Percentiles rank a stretch among this genome's conserved stretches.
These are phyloP conservation scores for Machimus atricapillus DNA, from an alignment of 2,888 invertebrate species.

Conservation along the genomic window DNA sequence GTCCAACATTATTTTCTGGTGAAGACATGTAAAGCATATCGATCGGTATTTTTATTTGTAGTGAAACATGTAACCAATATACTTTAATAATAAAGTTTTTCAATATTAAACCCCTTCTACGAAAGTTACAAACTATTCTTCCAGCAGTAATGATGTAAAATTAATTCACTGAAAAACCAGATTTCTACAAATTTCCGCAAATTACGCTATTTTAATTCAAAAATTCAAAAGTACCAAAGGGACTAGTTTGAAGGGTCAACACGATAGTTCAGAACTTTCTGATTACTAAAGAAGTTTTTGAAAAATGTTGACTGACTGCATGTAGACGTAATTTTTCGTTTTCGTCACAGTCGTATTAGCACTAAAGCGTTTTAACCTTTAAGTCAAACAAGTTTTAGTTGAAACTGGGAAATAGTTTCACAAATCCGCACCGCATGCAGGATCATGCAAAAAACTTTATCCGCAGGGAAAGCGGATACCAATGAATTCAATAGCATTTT, in stretches of 20 bases:
- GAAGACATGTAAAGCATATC: too few relatives aligned
- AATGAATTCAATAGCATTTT: conserved; percentile 8
- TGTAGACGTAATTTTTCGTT: background rate
- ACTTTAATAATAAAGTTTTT: too few relatives aligned
- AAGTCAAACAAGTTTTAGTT: background rate
- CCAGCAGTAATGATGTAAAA: background rate
- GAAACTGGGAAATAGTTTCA: background rate
- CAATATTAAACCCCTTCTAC: background rate
- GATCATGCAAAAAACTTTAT: background rate
- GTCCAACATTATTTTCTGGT: too few relatives aligned
- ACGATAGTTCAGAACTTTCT: background rate
- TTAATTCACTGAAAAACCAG: background rate
- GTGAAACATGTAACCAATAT: too few relatives aligned
- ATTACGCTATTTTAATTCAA: background rate
- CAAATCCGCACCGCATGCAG: background rate
- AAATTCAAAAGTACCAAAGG: background rate
- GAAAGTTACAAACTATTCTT: background rate
- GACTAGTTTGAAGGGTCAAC: background rate
- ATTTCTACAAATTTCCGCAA: background rate
- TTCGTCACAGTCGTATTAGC: background rate
- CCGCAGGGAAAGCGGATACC: background rate
- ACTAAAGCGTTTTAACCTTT: background rate
- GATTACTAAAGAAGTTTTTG: background rate
- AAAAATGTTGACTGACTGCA: background rate
- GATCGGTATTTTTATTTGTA: too few relatives aligned